Percentiles rank a stretch among this genome's conserved stretches.
Conservation (phyloP, 2,797 vertebrate genomes). For the Tapirus indicus region DNA sequence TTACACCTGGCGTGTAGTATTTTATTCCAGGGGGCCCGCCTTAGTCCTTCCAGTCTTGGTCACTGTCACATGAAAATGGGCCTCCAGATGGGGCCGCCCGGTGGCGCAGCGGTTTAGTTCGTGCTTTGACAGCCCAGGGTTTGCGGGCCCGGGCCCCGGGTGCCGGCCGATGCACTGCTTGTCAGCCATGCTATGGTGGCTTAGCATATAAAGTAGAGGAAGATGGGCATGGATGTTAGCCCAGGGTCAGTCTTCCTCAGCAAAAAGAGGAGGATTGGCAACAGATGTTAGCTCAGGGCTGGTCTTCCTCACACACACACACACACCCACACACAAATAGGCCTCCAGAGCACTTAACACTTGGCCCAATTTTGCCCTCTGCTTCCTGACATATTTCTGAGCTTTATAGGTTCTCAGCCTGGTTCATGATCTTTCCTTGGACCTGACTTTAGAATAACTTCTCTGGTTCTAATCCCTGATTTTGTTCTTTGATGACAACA, state of each 20-base stretch:
- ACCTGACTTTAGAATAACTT: not conserved
- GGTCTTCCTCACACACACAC: too few relatives aligned
- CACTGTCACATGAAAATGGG: not conserved
- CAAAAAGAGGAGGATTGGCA: too few relatives aligned
- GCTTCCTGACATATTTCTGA: not conserved
- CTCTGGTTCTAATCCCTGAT: not conserved
- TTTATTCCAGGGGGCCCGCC: not conserved
- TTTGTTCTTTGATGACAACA: not conserved
- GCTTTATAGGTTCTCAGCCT: not conserved
- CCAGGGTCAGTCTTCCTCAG: too few relatives aligned
- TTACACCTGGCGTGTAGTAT: not conserved
- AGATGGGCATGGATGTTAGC: too few relatives aligned
- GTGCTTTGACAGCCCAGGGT: too few relatives aligned
- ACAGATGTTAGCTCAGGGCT: too few relatives aligned
- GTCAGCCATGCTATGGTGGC: too few relatives aligned
- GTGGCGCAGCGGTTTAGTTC: too few relatives aligned
- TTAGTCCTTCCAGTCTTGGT: not conserved
- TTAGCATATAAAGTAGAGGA: too few relatives aligned
- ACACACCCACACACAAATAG: too few relatives aligned
- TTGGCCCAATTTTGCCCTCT: not conserved
- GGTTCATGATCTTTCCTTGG: not conserved
- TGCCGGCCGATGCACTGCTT: too few relatives aligned
- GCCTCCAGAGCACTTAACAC: not conserved
- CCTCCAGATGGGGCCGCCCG: not conserved
- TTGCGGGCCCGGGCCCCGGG: too few relatives aligned